Evolutionary conservation across 2,113 vertebrate species (phyloP).

Genomic region (Oceanodroma tethys): DNA sequence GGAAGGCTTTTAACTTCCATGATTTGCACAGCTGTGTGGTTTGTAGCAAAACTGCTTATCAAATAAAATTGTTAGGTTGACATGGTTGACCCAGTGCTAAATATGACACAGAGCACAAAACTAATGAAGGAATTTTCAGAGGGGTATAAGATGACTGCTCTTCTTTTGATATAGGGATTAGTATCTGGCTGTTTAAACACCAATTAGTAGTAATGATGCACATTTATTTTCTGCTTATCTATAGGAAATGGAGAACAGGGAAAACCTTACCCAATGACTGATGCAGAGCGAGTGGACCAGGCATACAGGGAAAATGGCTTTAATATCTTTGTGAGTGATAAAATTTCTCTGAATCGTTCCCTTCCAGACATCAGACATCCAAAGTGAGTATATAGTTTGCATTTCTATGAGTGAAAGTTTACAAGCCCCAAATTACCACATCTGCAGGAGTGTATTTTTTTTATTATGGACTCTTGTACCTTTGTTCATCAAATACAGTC

Average conservation of each 20-base stretch:
- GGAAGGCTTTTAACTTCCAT: background rate
- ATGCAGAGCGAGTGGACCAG: constrained; percentile 88
- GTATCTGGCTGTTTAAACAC: background rate
- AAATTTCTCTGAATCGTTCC: constrained; percentile 95
- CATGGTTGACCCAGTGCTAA: background rate
- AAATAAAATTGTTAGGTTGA: background rate
- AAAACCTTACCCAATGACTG: constrained; percentile 86
- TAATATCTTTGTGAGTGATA: constrained; percentile 97
- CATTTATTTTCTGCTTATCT: constrained; percentile 22
- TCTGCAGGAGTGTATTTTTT: background rate
- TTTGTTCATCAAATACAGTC: background rate
- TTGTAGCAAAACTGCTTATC: background rate
- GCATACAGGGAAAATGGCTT: constrained; percentile 98
- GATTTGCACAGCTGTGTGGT: background rate
- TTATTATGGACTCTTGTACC: background rate
- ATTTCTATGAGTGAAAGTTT: background rate
- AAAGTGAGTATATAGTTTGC: constrained; percentile 81
- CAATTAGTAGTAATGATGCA: constrained; percentile 23
- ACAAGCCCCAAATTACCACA: background rate
- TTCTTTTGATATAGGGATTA: background rate
- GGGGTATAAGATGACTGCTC: background rate
- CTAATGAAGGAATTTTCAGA: background rate
- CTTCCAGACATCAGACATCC: constrained; percentile 93
- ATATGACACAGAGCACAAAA: background rate
- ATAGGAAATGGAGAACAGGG: constrained; percentile 95